Evolutionary conservation across 2,113 vertebrate species (phyloP).

Genomic region (Gallinago jamesoni): DNA sequence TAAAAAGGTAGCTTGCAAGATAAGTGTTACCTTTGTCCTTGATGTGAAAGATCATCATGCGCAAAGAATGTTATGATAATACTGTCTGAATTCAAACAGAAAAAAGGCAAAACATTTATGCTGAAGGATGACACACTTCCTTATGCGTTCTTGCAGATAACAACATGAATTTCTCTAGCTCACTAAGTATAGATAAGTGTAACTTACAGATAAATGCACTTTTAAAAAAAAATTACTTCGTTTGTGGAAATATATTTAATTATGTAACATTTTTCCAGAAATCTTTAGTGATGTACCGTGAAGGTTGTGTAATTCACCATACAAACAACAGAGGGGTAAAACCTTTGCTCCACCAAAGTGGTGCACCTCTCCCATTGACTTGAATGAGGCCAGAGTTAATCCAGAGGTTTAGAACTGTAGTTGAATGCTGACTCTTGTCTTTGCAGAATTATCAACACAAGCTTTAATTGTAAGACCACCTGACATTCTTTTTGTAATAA

Average conservation of each 20-base stretch:
- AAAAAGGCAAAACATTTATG: background rate
- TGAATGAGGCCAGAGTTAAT: background rate
- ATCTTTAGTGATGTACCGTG: background rate
- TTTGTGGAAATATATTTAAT: background rate
- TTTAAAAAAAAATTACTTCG: background rate
- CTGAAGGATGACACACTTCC: background rate
- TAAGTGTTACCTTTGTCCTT: slow-evolving; percentile 16
- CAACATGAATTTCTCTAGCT: background rate
- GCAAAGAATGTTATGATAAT: background rate
- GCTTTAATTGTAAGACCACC: background rate
- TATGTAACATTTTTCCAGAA: background rate
- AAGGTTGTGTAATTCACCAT: background rate
- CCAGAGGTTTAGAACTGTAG: background rate
- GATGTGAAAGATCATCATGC: background rate
- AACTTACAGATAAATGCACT: background rate
- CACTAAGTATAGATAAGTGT: background rate
- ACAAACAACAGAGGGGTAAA: background rate
- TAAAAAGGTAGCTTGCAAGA: background rate
- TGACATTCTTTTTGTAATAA: background rate
- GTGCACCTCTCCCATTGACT: background rate
- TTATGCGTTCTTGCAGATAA: background rate
- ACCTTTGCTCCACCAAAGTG: background rate
- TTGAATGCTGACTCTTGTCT: background rate
- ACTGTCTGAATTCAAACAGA: slow-evolving; percentile 24
- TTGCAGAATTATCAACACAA: background rate